Evolutionary conservation across 2,888 invertebrate genomes (phyloP).

Genomic region (Chrysolina oricalcia): DNA sequence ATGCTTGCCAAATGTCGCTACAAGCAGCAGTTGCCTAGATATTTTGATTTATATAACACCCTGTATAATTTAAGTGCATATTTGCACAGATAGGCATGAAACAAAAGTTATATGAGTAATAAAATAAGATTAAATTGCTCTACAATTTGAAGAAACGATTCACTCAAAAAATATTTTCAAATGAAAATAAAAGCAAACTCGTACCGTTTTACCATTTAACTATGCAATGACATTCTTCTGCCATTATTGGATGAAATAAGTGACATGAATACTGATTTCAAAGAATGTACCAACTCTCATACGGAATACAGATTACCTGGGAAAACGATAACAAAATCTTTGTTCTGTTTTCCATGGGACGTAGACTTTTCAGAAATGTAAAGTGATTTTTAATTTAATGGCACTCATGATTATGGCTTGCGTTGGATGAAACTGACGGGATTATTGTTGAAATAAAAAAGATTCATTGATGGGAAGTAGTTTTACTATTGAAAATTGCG

Average conservation of each 20-base stretch:
- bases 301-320: constrained; percentile 7
- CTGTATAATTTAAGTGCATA: no score
- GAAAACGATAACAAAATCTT: not conserved
- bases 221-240: constrained; percentile 5
- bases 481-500: no score
- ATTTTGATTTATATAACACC: no score
- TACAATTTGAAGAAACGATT: not conserved
- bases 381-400: not conserved
- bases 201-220: not conserved
- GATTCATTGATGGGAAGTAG: no score
- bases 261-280: constrained; percentile 7
- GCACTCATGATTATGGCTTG: not conserved
- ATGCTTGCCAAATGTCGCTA: no score
- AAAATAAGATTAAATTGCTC: no score
- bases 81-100: no score
- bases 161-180: not conserved
- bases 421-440: not conserved
- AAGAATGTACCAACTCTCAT: not conserved
- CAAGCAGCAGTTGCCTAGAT: no score
- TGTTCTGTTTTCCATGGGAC: not conserved
- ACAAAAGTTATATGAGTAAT: no score
- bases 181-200: not conserved
- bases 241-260: constrained; percentile 7
- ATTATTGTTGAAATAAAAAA: no score
- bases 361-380: not conserved